Base-by-base conservation (phyloP, 2,797 vertebrate species). In the Acomys russatus region DNA sequence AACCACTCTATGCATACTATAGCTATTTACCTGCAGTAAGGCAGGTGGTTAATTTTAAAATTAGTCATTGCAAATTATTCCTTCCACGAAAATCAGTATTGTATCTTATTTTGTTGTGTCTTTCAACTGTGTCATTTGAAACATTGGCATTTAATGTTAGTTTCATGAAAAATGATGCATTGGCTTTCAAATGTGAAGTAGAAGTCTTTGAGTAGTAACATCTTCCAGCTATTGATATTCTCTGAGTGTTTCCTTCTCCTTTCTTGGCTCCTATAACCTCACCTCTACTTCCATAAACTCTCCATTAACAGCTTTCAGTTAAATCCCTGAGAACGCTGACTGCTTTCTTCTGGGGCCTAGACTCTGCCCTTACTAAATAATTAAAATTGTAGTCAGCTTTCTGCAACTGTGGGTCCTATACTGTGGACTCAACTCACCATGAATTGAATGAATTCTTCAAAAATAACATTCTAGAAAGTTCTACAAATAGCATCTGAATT, bases 61-160 rank as follows among this genome's bases (percentile, higher is more conserved):
- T 91, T 88, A 84, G 54, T 87, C 71, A 59, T 94, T 51, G 25
- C 12, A 85, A 6, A n/a, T 66, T 3, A 63, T 80, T 96, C 33
- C 38, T 95, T 94, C 92, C 17, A 56, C 64, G 54, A 91, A 96
- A 91, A 17, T 80, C 25, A 64, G 38, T 94, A 88, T 63, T 73
- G 3, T 68, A 73, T 35, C 61, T 82, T 70, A 90, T 33, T 94
- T 92, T 78, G 25, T 64, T 80, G 59, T 91, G n/a, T 28, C 44
- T 94, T 94, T 89, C 61, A 82, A 92, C 85, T 80, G 54, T 90
- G 54, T 73, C 44, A 78, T 83, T 91, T 92, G 73, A 97, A 94
- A 94, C 82, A 80, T 30, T 88, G 44, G 56, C 61, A 88, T 94
- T 95, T 96, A 84, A 93, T 86, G 89, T 77, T 78, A 59, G 88